phyloP scores from a whole-genome alignment of 2,113 vertebrate species.

The Zosterops hypoxanthus region DNA sequence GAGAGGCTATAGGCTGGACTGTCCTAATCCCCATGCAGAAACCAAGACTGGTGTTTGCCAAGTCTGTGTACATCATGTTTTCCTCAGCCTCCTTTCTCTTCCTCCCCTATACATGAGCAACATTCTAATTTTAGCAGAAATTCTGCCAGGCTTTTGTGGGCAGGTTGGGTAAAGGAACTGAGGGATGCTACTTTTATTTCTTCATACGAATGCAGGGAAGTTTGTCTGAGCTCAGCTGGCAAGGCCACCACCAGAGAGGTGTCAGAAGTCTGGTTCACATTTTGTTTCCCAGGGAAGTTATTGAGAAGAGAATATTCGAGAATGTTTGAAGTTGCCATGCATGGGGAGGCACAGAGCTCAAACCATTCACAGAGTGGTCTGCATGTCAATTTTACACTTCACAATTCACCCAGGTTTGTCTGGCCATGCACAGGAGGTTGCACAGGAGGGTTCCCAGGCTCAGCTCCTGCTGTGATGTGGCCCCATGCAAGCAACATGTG shows the following conservation, averaged over 20 bases:
- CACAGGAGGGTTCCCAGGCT: background rate
- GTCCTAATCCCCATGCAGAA: background rate
- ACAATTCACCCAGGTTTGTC: background rate
- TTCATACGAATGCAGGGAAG: background rate
- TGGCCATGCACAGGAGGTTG: background rate
- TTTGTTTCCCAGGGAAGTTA: background rate
- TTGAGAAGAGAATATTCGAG: background rate
- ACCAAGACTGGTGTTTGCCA: background rate
- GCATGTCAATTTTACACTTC: background rate
- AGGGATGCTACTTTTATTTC: background rate
- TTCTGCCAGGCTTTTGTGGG: background rate
- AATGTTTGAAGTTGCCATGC: accelerated
- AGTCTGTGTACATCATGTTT: background rate
- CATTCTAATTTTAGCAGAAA: slow-evolving; percentile 11
- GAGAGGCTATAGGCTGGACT: background rate
- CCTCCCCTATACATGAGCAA: background rate
- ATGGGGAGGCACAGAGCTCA: background rate
- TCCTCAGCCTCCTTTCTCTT: background rate
- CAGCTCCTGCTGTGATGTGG: background rate
- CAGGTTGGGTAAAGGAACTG: background rate
- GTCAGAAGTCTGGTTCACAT: background rate
- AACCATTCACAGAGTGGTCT: background rate
- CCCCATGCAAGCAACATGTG: accelerated
- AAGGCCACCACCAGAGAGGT: background rate
- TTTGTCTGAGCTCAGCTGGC: background rate